phyloP scores from a whole-genome alignment of 2,888 invertebrate genomes.

The Ophion slaviceki region DNA sequence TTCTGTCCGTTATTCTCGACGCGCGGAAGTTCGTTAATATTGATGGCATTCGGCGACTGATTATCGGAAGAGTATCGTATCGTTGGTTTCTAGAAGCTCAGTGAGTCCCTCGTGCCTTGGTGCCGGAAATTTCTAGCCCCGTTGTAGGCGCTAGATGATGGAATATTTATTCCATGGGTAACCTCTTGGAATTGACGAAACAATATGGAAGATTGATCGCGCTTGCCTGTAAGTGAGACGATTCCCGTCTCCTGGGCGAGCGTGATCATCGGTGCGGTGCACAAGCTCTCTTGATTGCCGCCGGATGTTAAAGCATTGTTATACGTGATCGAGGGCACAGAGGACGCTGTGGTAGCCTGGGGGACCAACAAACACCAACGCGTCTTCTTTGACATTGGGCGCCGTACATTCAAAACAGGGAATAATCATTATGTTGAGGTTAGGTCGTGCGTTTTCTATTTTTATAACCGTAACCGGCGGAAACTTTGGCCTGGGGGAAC shows the following conservation, averaged over 20 bases:
- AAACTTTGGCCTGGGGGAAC: too few species aligned
- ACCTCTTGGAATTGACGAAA: background rate
- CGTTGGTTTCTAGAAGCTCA: slow-evolving; percentile 87
- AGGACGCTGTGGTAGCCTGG: slow-evolving; percentile 89
- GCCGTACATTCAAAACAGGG: background rate
- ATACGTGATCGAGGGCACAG: slow-evolving; percentile 89
- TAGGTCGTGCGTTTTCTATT: slow-evolving; percentile 28
- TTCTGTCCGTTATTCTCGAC: slow-evolving; percentile 82
- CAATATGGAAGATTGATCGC: background rate
- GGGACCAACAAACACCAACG: slow-evolving; percentile 94
- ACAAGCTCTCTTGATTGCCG: slow-evolving; percentile 94
- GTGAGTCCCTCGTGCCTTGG: slow-evolving; percentile 87
- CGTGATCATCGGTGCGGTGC: slow-evolving; percentile 95
- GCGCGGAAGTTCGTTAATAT: slow-evolving; percentile 85
- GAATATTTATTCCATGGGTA: background rate
- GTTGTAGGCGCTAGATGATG: too few species aligned
- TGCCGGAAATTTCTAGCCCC: slow-evolving; percentile 93
- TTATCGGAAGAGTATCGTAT: slow-evolving; percentile 90
- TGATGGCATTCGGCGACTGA: slow-evolving; percentile 90
- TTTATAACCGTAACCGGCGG: background rate
- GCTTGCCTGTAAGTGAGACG: slow-evolving; percentile 86
- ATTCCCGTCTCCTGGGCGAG: slow-evolving; percentile 89
- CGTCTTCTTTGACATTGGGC: slow-evolving; percentile 88
- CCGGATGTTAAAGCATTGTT: slow-evolving; percentile 95
- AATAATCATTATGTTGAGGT: slow-evolving; percentile 30